Evolutionary conservation across 2,888 invertebrate species (phyloP).

Genomic region (Trissonchulus latispiculum): DNA sequence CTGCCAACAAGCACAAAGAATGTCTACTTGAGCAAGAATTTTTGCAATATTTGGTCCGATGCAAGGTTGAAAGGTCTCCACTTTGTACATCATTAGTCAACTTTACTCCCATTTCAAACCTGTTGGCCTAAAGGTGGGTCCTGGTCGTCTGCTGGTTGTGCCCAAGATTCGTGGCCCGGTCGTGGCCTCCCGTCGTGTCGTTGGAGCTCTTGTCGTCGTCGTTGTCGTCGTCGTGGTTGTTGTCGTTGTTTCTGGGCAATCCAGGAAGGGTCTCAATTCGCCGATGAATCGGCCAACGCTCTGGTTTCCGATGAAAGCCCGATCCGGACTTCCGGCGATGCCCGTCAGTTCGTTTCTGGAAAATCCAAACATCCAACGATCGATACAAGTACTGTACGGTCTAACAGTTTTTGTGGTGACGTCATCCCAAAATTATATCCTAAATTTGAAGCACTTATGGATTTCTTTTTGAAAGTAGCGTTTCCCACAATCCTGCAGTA

Average conservation of each 20-base stretch:
- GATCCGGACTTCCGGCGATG: neutral
- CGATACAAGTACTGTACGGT: no score
- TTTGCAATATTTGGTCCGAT: no score
- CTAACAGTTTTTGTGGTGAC: no score
- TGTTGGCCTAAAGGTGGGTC: neutral
- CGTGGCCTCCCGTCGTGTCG: neutral
- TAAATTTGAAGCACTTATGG: no score
- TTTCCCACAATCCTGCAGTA: no score
- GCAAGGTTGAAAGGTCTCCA: no score
- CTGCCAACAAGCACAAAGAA: no score
- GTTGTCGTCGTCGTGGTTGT: conserved; percentile 1
- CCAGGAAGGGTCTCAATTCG: neutral
- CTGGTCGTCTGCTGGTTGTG: neutral
- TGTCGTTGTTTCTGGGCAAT: conserved; percentile 4
- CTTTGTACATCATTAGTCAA: neutral
- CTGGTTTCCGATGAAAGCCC: neutral
- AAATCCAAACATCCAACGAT: no score
- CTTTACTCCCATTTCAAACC: no score
- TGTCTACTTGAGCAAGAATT: no score
- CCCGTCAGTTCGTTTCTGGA: neutral
- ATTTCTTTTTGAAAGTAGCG: no score
- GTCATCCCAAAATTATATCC: no score
- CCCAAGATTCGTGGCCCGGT: neutral
- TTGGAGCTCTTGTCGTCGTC: neutral
- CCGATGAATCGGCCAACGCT: neutral